Base-by-base conservation (phyloP, 2,888 invertebrate genomes). In the Neuroscelio doddi region DNA sequence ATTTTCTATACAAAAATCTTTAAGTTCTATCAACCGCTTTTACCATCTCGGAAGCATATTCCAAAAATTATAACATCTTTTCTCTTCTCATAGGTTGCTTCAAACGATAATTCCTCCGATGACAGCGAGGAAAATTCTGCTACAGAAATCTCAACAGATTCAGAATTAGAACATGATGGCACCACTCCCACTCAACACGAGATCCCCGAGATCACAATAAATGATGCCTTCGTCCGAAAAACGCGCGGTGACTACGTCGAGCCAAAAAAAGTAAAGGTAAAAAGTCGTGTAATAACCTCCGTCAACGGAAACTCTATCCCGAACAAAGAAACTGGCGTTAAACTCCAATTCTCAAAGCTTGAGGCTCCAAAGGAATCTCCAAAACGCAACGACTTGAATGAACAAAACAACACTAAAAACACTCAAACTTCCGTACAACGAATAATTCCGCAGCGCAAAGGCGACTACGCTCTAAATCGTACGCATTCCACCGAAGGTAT, bases 81-180 rank as follows among this genome's bases (percentile, higher is more conserved):
- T n/a, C n/a, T n/a, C n/a, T n/a, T n/a, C n/a, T n/a, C 83, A 36
- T 85, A 92, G 91, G 88, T 91, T 74, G 90, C 89, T 71, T 89
- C 90, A 61, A 90, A 90, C 74, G 69, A 70, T 7, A 68, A 68
- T 10, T 64, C 55, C 3, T 38, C 65, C 3, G 87, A 86, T 66
- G 90, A 91, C 70, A 91, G 92, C 71, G 89, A 90, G 71, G 90
- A 91, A 69, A 95, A 95, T 75, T 95, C 94, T 4, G 95, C 94
- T 1, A 95, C 95, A 0, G 95, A 95, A 87, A 95, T 95, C 74
- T 95, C 95, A 42, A 95, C 95, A 0, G 95, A 96, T 86, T 95
- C 95, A 17, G 95, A 96, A 86, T 95, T 96, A 80, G 95, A 94
- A 69, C 91, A 93, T 68, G 94, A 95, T 78, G 92, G 91, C 51